A percentile compares a stretch with the other conserved stretches of the same genome.
Evolutionary conservation across 1,140 invertebrate genomes (phyloP).

Genomic region (Brachionus rubens): DNA sequence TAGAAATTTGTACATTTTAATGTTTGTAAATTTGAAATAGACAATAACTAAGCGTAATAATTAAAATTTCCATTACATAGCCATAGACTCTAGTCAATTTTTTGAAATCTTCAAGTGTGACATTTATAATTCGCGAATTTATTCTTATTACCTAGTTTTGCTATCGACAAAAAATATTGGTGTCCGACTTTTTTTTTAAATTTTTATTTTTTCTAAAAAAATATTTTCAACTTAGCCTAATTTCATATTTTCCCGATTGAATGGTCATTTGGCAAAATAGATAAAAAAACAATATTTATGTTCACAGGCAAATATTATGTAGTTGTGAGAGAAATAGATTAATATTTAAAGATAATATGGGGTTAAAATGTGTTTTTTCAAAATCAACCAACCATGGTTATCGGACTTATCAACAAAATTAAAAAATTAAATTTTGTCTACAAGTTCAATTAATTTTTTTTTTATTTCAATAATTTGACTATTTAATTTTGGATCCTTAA

Average conservation of each 20-base stretch:
- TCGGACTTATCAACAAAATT: too few relatives aligned
- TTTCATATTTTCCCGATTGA: neutral
- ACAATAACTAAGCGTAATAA: neutral
- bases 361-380: neutral
- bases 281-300: neutral
- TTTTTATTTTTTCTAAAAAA: too few relatives aligned
- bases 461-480: neutral
- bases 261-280: too few relatives aligned
- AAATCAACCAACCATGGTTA: slow-evolving; percentile 30
- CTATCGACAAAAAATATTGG: neutral
- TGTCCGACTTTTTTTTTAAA: slow-evolving; percentile 34
- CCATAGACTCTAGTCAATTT: neutral
- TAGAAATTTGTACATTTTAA: too few relatives aligned
- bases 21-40: too few relatives aligned
- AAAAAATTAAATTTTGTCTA: too few relatives aligned
- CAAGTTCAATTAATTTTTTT: slow-evolving; percentile 16
- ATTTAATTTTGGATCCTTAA: neutral
- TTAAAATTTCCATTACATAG: slow-evolving; percentile 27
- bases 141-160: slow-evolving; percentile 23
- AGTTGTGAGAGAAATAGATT: too few relatives aligned
- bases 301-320: neutral
- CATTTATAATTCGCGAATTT: neutral
- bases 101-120: slow-evolving; percentile 10
- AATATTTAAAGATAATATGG: neutral
- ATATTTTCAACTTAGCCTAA: slow-evolving; percentile 18